These are phyloP conservation scores for Atethmia centrago DNA, from an alignment of 2,888 invertebrate species.

Conservation along the genomic window DNA sequence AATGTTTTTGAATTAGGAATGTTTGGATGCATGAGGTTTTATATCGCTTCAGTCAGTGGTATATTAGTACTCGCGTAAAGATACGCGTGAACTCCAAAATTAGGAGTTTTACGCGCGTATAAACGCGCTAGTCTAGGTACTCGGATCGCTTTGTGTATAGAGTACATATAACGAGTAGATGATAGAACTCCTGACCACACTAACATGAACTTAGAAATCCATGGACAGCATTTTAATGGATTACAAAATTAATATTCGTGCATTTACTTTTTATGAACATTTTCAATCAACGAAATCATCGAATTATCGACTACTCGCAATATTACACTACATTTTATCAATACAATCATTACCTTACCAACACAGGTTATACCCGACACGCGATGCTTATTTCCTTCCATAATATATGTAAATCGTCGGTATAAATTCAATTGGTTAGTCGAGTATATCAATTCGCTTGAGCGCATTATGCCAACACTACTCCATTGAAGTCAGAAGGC, in stretches of 20 bases:
- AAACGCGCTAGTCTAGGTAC: neutral
- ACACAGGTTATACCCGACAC: conserved; percentile 66
- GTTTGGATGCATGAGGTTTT: neutral
- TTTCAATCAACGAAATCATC: neutral
- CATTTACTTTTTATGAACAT: neutral
- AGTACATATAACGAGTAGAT: neutral
- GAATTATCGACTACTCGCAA: neutral
- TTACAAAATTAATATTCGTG: neutral
- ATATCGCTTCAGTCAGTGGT: neutral
- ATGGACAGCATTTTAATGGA: neutral
- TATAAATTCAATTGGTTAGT: conserved; percentile 51
- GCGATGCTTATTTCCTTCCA: conserved; percentile 38
- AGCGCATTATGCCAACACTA: conserved; percentile 51
- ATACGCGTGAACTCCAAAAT: neutral
- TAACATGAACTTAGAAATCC: neutral
- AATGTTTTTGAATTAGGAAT: neutral
- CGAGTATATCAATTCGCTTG: conserved; percentile 43
- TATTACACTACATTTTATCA: conserved; percentile 28
- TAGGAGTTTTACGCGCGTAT: neutral
- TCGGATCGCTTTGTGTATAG: neutral
- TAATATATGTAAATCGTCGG: conserved; percentile 71
- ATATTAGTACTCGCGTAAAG: neutral
- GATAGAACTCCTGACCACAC: neutral
- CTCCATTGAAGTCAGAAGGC: conserved; percentile 53
- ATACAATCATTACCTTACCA: conserved; percentile 26